Conservation (phyloP, 1,140 invertebrate species). For the Procambarus virginalis region DNA sequence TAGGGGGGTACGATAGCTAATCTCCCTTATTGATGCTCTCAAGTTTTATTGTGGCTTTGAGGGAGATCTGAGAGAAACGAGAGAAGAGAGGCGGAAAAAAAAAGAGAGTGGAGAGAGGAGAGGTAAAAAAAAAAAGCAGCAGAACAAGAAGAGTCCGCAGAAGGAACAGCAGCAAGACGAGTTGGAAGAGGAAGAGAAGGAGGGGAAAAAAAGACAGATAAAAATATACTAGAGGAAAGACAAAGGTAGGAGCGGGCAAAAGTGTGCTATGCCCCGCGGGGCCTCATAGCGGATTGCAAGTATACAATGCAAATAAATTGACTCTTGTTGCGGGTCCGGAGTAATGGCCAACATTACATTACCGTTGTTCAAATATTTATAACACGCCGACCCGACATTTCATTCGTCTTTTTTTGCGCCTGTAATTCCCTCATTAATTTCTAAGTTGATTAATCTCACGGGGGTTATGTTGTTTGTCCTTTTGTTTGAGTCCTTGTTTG, state of each 20-base stretch:
- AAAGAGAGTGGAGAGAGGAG: background rate
- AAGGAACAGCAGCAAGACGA: background rate
- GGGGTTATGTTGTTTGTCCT: background rate
- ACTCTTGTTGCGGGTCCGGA: background rate
- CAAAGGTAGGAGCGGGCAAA: background rate
- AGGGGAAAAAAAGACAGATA: background rate
- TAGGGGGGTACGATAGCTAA: background rate
- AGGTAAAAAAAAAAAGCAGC: background rate
- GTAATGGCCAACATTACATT: constrained; percentile 15
- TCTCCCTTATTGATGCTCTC: background rate
- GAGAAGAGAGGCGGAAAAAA: background rate
- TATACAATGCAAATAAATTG: constrained; percentile 26
- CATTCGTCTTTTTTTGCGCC: background rate
- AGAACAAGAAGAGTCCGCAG: background rate
- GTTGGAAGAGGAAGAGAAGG: too few relatives aligned
- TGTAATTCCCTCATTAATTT: constrained; percentile 7
- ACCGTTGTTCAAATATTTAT: constrained; percentile 24
- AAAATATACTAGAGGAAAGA: background rate
- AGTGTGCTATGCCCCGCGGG: constrained; percentile 18
- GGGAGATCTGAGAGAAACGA: background rate
- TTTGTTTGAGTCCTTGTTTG: background rate
- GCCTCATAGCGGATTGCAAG: background rate
- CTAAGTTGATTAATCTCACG: background rate
- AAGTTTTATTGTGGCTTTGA: background rate
- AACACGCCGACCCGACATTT: background rate